Evolutionary conservation across 2,888 invertebrate genomes (phyloP), one percentile per base, ranked within the genome.

Genomic region (Ennomos quercinarius): DNA sequence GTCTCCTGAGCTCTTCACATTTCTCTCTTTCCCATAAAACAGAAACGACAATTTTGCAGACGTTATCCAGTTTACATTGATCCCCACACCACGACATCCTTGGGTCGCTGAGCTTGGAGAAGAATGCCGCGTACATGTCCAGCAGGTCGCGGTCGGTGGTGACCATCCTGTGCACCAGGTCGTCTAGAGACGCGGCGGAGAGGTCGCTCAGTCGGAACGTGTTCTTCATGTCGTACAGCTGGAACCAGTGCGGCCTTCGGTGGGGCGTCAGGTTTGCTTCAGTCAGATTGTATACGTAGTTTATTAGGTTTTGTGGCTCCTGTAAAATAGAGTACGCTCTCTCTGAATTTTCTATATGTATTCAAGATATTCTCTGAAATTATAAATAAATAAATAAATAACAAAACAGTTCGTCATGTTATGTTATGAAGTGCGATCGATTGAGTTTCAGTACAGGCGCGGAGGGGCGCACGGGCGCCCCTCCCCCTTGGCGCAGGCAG

Each of bases 241-340:
- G 93, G 73, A 93, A 94, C 97, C 97, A 97, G 8, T 87, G 86
- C 0, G 97, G 97, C 10, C 89, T 82, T 40, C 86, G 68, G 1
- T 92, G 73, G 0, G 94, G 93, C 0, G 89, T 84, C 9, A 93
- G 76, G 78, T 97, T 97, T 0, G 97, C 96, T 77, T 94, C 93
- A 0, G 95, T 96, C 41, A 98, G 81, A 81, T 98, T 96, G 78
- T 96, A 95, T 10, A 94, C 95, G 91, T 95, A 97, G 53, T 95
- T 95, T 4, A 95, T 93, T 59, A 95, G 94, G 73, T 96, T 95
- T 37, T 93, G 76, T 0, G 96, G 94, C 69, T 90, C 93, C 96
- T 96, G 82, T 10, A 84, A 84, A 27, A 27, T 27, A 27, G 27
- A 27, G 0, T 2, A 4, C 4, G 4, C 4, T 17, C 17, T 17